Evolutionary conservation across 2,113 vertebrate species (phyloP), one percentile per base, ranked within the genome.

Genomic region (Cebidichthys violaceus): DNA sequence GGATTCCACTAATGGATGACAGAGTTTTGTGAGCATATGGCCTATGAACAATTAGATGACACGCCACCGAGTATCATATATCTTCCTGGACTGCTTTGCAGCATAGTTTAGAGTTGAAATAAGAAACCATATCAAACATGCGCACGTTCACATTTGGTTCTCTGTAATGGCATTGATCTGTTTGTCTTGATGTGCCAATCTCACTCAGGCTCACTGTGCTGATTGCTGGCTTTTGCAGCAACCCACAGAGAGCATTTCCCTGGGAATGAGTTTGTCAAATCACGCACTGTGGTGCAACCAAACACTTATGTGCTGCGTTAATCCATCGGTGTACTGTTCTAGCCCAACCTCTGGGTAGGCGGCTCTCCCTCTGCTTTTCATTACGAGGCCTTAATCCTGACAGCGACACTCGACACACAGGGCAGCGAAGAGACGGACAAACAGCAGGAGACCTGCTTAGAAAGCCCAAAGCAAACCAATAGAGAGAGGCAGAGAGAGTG

Each of bases 321-420:
- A 93, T 93, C 90, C 77, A 17, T 59, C 15, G 20, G 59, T 87
- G 79, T 24, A 47, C 60, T 55, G 73, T 81, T 77, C 77, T 62
- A 80, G 61, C 87, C 83, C 62, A 68, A 64, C 82, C 69, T 88
- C 31, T 3, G 64, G 52, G 85, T 85, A 81, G 1, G 20, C 9
- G 62, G 54, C 64, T 61, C 88, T 90, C 93, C 86, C 88, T 78
- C 70, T 41, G 82, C 90, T 90, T 86, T 90, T 93, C 89, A 92
- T 92, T 92, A 93, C 39, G 27, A 79, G 77, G 77, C 85, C 84
- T 85, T 92, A 92, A 94, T 92, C 89, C 89, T 82, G 87, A 88
- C 84, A 88, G 82, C 15, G 71, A 87, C 86, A 72, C 85, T 84
- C 74, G 45, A 79, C 70, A 50, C 70, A 72, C 81, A 50, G 83